A percentile compares a stretch with the other conserved stretches of the same genome.
phyloP scores from a whole-genome alignment of 2,888 invertebrate species.

The Anthrax anthrax region DNA sequence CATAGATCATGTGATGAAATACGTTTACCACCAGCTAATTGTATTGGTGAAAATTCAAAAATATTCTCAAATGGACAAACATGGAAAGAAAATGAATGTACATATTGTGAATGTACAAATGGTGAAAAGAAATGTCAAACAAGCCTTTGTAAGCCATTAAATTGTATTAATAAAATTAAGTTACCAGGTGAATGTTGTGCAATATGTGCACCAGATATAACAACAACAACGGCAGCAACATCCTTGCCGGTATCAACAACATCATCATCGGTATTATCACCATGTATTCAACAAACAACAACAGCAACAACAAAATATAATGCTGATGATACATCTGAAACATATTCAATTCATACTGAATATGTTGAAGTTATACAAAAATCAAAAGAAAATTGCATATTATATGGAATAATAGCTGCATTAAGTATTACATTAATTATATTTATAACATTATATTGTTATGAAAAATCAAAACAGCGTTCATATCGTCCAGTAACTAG shows the following conservation, averaged over 20 bases:
- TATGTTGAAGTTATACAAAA: constrained; percentile 20
- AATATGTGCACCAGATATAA: constrained; percentile 15
- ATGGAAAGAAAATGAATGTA: constrained; percentile 14
- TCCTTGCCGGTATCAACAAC: neutral
- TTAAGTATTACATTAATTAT: constrained; percentile 14
- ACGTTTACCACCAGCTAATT: constrained; percentile 19
- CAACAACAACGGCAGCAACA: constrained; percentile 6
- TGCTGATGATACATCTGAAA: constrained; percentile 3
- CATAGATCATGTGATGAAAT: constrained; percentile 27
- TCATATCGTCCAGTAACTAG: constrained; percentile 31
- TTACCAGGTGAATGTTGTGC: constrained; percentile 23
- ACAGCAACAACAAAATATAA: constrained; percentile 1
- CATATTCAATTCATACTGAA: constrained; percentile 18
- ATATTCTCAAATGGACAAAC: constrained; percentile 26
- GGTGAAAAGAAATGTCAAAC: constrained; percentile 16
- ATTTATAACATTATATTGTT: constrained; percentile 16
- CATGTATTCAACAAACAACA: constrained; percentile 4
- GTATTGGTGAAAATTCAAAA: constrained; percentile 23
- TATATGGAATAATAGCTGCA: constrained; percentile 16
- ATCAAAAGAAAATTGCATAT: constrained; percentile 5
- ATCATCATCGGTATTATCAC: neutral
- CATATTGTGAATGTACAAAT: constrained; percentile 13
- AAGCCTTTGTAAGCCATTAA: constrained; percentile 15
- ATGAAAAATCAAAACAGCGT: constrained; percentile 26
- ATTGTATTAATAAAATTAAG: constrained; percentile 20